Evolutionary conservation across 2,113 vertebrate genomes (phyloP).

Genomic region (Agelaius phoeniceus): DNA sequence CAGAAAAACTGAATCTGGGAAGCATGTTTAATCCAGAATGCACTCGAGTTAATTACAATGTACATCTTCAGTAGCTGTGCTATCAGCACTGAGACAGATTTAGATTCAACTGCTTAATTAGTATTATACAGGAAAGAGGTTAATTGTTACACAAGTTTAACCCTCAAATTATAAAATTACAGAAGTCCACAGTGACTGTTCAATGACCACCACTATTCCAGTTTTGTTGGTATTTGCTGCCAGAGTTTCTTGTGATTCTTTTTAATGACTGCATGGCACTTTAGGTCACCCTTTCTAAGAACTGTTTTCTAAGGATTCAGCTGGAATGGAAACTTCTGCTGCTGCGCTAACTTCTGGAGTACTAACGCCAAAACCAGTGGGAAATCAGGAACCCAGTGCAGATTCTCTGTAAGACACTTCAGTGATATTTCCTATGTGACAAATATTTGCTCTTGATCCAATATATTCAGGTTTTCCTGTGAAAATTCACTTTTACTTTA

Average conservation of each 20-base stretch:
- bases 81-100: neutral
- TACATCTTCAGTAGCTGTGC: neutral
- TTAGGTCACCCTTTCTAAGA: neutral
- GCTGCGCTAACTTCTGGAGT: neutral
- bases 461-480: neutral
- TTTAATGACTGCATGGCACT: neutral
- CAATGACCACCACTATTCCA: neutral
- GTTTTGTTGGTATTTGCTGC: neutral
- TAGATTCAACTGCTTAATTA: neutral
- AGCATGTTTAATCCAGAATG: neutral
- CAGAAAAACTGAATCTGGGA: neutral
- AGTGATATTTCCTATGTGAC: neutral
- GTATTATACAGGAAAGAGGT: neutral
- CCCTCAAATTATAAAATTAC: neutral
- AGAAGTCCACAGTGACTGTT: neutral
- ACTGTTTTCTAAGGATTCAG: neutral
- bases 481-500: neutral
- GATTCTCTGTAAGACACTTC: neutral
- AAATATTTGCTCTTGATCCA: neutral
- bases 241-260: neutral
- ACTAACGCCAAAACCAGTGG: neutral
- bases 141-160: neutral
- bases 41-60: neutral
- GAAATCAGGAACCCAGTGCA: neutral
- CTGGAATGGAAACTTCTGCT: neutral